Conservation (phyloP, 2,797 vertebrate species). For the Pelochelys cantorii region DNA sequence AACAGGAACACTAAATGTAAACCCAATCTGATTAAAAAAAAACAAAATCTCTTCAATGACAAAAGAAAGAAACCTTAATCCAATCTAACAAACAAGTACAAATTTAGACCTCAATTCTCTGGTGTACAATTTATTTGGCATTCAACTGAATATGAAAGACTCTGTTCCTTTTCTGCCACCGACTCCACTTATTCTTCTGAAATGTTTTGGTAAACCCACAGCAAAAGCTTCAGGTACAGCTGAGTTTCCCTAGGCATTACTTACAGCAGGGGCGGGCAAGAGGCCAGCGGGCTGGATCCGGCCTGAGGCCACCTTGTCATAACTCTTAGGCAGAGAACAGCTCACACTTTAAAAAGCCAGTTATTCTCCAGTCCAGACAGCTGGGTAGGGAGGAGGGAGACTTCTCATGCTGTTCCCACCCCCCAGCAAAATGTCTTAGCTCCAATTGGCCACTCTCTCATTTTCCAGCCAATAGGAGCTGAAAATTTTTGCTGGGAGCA, state of each 20-base stretch:
- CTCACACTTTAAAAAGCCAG: no score
- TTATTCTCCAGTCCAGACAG: no score
- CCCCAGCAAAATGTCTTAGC: no score
- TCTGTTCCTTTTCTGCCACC: not conserved
- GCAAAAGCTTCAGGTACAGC: not conserved
- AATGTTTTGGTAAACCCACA: not conserved
- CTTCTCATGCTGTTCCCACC: no score
- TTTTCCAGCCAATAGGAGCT: no score
- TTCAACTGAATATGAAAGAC: not conserved
- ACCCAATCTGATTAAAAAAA: slow-evolving; percentile 85
- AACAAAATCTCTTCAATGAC: slow-evolving; percentile 42
- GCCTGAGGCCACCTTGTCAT: no score
- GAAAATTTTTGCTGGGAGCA: no score
- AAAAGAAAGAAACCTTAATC: slow-evolving; percentile 21
- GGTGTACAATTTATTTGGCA: not conserved
- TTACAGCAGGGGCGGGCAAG: slow-evolving; percentile 47
- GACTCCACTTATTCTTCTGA: not conserved
- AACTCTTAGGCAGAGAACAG: no score
- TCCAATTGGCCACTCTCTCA: no score
- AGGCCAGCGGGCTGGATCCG: no score
- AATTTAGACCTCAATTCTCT: not conserved
- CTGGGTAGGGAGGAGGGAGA: no score
- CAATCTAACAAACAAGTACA: slow-evolving; percentile 30
- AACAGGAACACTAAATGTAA: slow-evolving; percentile 96
- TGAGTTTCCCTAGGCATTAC: slow-evolving; percentile 63